Evolutionary conservation across 2,888 invertebrate genomes (phyloP), one percentile per base, ranked within the genome.

Genomic region (Carcina quercana): DNA sequence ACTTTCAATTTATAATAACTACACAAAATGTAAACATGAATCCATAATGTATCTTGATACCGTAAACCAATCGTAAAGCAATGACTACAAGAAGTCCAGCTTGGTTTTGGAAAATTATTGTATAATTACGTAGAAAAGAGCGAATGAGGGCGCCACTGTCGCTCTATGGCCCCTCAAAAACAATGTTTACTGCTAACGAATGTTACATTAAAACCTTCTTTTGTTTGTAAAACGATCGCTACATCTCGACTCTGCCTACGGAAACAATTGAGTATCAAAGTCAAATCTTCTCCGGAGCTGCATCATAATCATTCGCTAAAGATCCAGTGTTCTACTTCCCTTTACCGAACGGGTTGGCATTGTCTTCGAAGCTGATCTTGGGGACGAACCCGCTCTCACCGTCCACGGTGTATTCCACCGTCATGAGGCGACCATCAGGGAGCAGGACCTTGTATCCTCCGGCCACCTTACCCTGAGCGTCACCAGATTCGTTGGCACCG

Each of bases 341-440:
- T 58, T 75, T 73, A 13, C 73, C 74, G 58, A 87, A 84, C 17
- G 87, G 87, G 48, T 78, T 87, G n/a, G 86, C 86, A 59, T 86
- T 86, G 30, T 87, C 86, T 49, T 86, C 86, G 55, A 88, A 91
- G 26, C 86, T 86, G 43, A 91, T 88, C 59, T 87, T 89, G 15
- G 91, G 91, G 2, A 90, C 89, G 54, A 89, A 92, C 3, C 92
- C 92, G 39, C 88, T 89, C 40, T 90, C 88, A 5, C 88, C 89
- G 45, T 91, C 89, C 0, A 91, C 91, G 1, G 86, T 86, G 58
- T 91, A 91, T 40, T 89, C 88, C 0, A 92, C 91, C 0, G 88
- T 89, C 91, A 91, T 91, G 20, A 91, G 85, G 38, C 91, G 78
- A 20, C 90, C 90, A 56, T 91, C 91, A 3, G 92, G 89, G 8